Conservation (phyloP, 2,113 vertebrate species). For the Rhinolophus sinicus region DNA sequence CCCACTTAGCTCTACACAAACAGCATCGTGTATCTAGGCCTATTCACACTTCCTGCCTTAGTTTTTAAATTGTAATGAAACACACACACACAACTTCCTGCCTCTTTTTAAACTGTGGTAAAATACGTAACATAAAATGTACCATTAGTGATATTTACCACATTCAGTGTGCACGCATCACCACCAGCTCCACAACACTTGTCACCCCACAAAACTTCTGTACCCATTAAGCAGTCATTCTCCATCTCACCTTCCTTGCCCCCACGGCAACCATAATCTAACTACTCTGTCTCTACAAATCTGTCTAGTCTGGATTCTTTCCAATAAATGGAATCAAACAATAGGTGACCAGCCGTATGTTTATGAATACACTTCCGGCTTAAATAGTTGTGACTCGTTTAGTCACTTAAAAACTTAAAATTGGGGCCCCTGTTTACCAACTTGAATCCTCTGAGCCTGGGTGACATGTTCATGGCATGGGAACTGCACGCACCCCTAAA, state of each 20-base stretch:
- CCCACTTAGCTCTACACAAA: too few relatives aligned
- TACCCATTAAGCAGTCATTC: rapidly evolving
- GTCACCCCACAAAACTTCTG: not conserved
- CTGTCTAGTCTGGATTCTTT: not conserved
- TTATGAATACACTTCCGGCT: not conserved
- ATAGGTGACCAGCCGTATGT: rapidly evolving
- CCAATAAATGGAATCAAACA: not conserved
- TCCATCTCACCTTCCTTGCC: too few relatives aligned
- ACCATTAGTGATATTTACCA: not conserved
- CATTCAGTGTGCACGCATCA: rapidly evolving
- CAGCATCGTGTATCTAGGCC: not conserved
- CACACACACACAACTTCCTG: not conserved
- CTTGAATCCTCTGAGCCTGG: not conserved
- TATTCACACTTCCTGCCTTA: too few relatives aligned
- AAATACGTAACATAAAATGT: not conserved
- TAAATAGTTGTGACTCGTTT: not conserved
- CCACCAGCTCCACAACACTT: not conserved
- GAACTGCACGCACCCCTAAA: not conserved
- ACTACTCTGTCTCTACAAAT: not conserved
- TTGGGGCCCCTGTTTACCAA: not conserved
- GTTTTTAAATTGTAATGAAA: not conserved
- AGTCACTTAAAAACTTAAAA: not conserved
- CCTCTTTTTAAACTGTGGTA: not conserved
- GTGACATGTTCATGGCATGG: not conserved
- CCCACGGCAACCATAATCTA: not conserved